Evolutionary conservation across 1,140 invertebrate genomes (phyloP).

Genomic region (Brachystomella parvula): DNA sequence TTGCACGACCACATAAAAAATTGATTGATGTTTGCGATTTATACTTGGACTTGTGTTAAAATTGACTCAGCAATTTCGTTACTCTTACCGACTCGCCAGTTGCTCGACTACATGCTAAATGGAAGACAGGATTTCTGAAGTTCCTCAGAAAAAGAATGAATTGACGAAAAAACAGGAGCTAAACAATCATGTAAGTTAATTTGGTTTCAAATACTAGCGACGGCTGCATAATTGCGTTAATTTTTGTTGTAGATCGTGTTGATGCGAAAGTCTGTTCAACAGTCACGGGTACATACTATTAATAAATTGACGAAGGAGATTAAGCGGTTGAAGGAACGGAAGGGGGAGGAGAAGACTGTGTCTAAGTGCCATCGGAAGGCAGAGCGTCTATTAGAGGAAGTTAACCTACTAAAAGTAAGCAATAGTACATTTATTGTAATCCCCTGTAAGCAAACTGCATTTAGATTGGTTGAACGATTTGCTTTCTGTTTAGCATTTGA

Average conservation of each 20-base stretch:
- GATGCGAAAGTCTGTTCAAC: constrained; percentile 27
- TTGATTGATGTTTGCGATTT: too few relatives aligned
- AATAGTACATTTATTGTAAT: background rate
- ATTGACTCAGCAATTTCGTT: too few relatives aligned
- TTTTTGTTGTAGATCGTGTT: constrained; percentile 24
- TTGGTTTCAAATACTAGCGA: background rate
- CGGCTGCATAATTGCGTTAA: background rate
- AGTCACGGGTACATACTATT: constrained; percentile 30
- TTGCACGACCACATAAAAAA: too few relatives aligned
- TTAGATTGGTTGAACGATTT: background rate
- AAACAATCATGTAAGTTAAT: constrained; percentile 36
- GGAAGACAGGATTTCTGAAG: background rate
- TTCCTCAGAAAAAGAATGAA: background rate
- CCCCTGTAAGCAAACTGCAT: background rate
- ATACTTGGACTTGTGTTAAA: too few relatives aligned
- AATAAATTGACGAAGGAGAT: constrained; percentile 30
- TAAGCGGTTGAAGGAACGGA: constrained; percentile 21
- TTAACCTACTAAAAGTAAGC: constrained; percentile 28
- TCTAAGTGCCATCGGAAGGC: constrained; percentile 29
- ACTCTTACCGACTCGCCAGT: too few relatives aligned
- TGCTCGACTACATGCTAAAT: too few relatives aligned
- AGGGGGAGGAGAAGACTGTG: constrained; percentile 24
- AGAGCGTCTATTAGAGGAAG: constrained; percentile 26
- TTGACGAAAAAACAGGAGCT: constrained; percentile 33
- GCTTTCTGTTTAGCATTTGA: constrained; percentile 21